Base-by-base conservation (phyloP, 2,797 vertebrate genomes). In the Semaprochilodus insignis region DNA sequence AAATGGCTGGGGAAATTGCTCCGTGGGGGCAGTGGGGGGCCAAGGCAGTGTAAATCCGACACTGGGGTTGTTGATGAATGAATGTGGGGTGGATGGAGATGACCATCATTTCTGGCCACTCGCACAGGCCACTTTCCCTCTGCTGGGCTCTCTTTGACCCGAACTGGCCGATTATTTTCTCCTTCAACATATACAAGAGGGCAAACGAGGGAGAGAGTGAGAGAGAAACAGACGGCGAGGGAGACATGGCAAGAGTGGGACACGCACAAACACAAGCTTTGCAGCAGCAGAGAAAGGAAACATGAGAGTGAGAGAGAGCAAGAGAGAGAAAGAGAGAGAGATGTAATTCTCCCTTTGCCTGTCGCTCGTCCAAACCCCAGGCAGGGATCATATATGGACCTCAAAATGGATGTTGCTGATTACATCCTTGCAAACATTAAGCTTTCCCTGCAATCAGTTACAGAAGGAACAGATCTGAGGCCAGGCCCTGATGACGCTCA, bases 341-440 rank as follows among this genome's bases (percentile, higher is more conserved):
- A 66, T 2, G 17, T 34, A 36, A 23, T 75, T 74, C 31, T n/a
- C 27, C 11, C 19, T 74, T 1, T 44, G 19, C 16, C 48, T 31
- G 25, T 66, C 19, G 23, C 23, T 77, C 76, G 13, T 48, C 19
- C 76, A 78, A 67, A 78, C 54, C 54, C 67, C n/a, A 23, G 67
- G 55, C 67, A 62, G 55, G 67, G 78, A 80, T 66, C 63, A 66
- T 31, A 66, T 48, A 36, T 21, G 65, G 16, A 72, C 78, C 67
- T 59, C 78, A 71, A 60, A 71, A 71, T 71, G 55, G 23, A 72
- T 44, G 54, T 27, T 60, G 54, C 66, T 79, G 55, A 80, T 80
- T 80, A 80, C 67, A 72, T 72, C 67, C 67, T 75, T 71, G 23
- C 67, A 72, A 72, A 60, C 66, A 57, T 71, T 36, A 79, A 57